Evolutionary conservation across 2,888 invertebrate species (phyloP).

Genomic region (Leptopilina syphax): DNA sequence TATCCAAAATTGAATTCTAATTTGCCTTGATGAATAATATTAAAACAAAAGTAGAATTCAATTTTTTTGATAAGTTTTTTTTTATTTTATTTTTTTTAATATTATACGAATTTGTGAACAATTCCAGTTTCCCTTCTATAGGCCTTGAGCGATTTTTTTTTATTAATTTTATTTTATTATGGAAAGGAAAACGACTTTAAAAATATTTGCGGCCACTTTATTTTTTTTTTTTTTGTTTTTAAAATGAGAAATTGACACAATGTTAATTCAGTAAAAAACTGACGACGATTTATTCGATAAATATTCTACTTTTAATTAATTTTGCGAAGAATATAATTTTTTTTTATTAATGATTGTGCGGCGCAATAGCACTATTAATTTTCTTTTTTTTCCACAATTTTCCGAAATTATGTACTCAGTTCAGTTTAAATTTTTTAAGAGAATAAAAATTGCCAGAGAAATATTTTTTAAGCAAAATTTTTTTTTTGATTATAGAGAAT

Average conservation of each 20-base stretch:
- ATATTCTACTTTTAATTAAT: constrained; percentile 9
- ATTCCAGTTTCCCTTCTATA: not conserved
- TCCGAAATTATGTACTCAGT: not conserved
- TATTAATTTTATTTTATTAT: constrained; percentile 6
- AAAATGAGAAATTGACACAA: not conserved
- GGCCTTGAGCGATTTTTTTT: not conserved
- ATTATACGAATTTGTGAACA: constrained; percentile 3
- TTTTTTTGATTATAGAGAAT: not conserved
- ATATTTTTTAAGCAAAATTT: not conserved
- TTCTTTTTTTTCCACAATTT: not conserved
- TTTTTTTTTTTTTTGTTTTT: not conserved
- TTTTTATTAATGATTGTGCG: constrained; percentile 55
- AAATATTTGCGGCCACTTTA: not conserved
- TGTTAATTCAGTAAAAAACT: not conserved
- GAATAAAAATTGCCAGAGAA: constrained; percentile 12
- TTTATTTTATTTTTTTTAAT: constrained; percentile 18
- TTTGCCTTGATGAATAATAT: not conserved
- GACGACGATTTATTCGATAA: constrained; percentile 23
- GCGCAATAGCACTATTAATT: constrained; percentile 56
- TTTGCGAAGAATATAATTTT: constrained; percentile 47
- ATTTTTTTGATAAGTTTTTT: not conserved
- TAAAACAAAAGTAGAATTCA: constrained; percentile 9
- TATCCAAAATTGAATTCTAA: not conserved
- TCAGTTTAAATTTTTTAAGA: not conserved
- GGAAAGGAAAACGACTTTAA: not conserved